Percentiles rank a stretch among this genome's conserved stretches.
Evolutionary conservation across 1,140 invertebrate species (phyloP).

Genomic region (Ephestia elutella): DNA sequence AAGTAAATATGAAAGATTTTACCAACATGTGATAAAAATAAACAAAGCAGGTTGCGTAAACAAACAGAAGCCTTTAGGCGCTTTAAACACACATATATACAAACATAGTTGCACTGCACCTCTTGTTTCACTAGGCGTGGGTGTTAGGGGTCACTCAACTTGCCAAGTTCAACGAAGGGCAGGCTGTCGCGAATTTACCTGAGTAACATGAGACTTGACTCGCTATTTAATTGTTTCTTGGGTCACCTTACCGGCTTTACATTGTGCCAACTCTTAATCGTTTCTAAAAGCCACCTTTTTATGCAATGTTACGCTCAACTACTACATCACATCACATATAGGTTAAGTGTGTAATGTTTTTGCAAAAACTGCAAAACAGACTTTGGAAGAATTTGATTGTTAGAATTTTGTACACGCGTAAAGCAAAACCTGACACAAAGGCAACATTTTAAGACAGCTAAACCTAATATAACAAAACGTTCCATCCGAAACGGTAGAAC

Average conservation of each 20-base stretch:
- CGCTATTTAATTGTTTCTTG: neutral
- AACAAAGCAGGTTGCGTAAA: neutral
- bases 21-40: neutral
- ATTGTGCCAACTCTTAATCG: neutral
- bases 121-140: slow-evolving; percentile 13
- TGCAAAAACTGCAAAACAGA: too few relatives aligned
- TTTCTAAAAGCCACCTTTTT: too few relatives aligned
- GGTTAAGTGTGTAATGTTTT: too few relatives aligned
- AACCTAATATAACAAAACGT: too few relatives aligned
- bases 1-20: too few relatives aligned
- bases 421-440: too few relatives aligned
- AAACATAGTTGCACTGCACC: neutral
- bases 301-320: too few relatives aligned
- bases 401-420: too few relatives aligned
- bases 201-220: neutral
- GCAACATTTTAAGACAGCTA: too few relatives aligned
- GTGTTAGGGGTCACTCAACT: slow-evolving; percentile 23
- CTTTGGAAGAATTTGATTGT: too few relatives aligned
- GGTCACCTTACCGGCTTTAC: neutral
- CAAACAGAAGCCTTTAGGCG: neutral
- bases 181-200: slow-evolving; percentile 3
- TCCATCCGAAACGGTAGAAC: too few relatives aligned
- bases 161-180: slow-evolving; percentile 20
- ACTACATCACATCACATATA: too few relatives aligned
- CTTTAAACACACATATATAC: neutral